phyloP scores from a whole-genome alignment of 2,797 vertebrate species.

The Lutjanus argentimaculatus region DNA sequence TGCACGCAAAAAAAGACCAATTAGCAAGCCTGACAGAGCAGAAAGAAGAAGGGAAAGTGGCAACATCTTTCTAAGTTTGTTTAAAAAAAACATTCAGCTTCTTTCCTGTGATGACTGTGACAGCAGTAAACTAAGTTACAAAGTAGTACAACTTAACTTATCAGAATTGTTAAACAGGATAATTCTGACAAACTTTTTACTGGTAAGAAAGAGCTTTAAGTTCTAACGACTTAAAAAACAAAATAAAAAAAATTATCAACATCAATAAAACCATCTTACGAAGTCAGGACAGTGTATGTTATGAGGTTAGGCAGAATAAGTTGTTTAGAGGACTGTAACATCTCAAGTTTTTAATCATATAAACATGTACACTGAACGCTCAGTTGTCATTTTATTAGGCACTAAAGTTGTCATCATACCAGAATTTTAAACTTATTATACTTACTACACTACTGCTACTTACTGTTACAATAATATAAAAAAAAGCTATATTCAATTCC shows the following conservation, averaged over 20 bases:
- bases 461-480: too few relatives aligned
- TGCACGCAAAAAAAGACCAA: slow-evolving; percentile 33
- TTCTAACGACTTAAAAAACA: not conserved
- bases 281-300: not conserved
- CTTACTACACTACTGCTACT: too few relatives aligned
- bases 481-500: too few relatives aligned
- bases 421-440: too few relatives aligned
- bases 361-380: not conserved
- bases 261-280: not conserved
- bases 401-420: too few relatives aligned
- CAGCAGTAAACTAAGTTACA: not conserved
- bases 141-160: not conserved
- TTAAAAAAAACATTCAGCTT: not conserved
- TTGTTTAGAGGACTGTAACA: not conserved
- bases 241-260: not conserved
- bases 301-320: not conserved
- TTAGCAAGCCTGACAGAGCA: slow-evolving; percentile 51
- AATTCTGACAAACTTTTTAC: not conserved
- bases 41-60: slow-evolving; percentile 21
- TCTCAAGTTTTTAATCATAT: not conserved
- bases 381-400: not conserved
- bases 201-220: not conserved
- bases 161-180: not conserved
- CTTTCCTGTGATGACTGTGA: not conserved
- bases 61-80: not conserved